Evolutionary conservation across 2,797 vertebrate genomes (phyloP), one percentile per base, ranked within the genome.

Genomic region (Triplophysa yarkandensis): DNA sequence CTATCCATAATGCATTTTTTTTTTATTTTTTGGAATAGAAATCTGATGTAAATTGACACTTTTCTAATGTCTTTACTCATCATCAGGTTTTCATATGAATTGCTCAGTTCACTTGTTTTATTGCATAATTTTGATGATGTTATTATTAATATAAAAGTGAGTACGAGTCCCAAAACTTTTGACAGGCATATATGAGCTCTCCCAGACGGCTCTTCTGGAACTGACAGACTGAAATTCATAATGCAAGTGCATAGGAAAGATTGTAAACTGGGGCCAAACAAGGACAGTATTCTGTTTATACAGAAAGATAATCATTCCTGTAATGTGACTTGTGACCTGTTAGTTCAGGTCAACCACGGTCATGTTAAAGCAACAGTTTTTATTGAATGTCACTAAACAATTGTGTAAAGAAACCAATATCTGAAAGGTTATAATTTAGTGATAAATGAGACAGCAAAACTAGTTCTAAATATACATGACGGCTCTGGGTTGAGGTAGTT

Each of bases 401-500:
- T 4, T 27, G 25, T 27, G 5, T 55, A 13, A 16, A 27, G 7
- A 55, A 55, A 28, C 25, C 25, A 2, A 57, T 32, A 30, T 57
- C 16, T 17, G 27, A 7, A 30, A 10, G 13, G 7, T 30, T 57
- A n/a, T 30, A 58, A 58, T 10, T 7, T 17, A 30, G 17, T 32
- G 55, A 32, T 32, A 8, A 58, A 58, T 55, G 28, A 54, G 23
- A 28, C 52, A 32, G 17, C 28, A n/a, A 32, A 58, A 58, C 28
- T n/a, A 58, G 16, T 16, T 32, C 28, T 32, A 32, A 58, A 28
- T 58, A n/a, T n/a, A n/a, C 55, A 32, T 58, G 54, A 57, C 54
- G 16, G 54, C 36, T 73, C 30, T 74, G 43, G 23, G 28, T 75
- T 75, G 30, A 28, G 39, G 17, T 68, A 64, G 63, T 28, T 54